A percentile compares a stretch with the other conserved stretches of the same genome.
Evolutionary conservation across 1,140 invertebrate species (phyloP).

Genomic region (Hylyphantes graminicola): DNA sequence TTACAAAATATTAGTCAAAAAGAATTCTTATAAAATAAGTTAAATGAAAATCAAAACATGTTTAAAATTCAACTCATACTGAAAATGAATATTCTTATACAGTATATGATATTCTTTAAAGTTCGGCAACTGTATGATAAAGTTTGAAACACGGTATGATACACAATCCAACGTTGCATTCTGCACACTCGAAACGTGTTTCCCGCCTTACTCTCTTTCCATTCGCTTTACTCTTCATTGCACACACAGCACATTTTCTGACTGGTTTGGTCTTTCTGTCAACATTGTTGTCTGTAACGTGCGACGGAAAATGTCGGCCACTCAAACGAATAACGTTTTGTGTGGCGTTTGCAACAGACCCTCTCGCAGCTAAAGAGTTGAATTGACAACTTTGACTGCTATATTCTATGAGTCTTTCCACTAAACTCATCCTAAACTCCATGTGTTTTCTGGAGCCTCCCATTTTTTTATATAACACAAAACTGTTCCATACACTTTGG

Average conservation of each 20-base stretch:
- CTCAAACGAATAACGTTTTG: not conserved
- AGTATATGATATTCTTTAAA: not conserved
- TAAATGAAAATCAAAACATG: not conserved
- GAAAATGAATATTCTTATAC: too few species aligned
- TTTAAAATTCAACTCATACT: not conserved
- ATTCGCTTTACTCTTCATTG: not conserved
- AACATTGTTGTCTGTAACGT: too few species aligned
- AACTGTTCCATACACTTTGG: slow-evolving; percentile 18
- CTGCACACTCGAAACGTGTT: not conserved
- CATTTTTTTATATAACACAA: slow-evolving; percentile 6
- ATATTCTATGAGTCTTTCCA: not conserved
- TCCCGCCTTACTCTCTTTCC: slow-evolving; percentile 17
- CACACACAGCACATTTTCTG: slow-evolving; percentile 5
- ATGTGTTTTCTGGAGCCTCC: not conserved
- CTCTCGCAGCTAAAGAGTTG: too few species aligned
- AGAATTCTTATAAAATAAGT: not conserved
- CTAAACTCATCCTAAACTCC: not conserved
- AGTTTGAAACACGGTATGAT: not conserved
- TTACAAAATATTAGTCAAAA: too few species aligned
- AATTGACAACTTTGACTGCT: too few species aligned
- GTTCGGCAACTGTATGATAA: not conserved
- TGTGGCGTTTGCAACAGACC: not conserved
- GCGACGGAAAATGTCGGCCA: not conserved
- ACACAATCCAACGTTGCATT: slow-evolving; percentile 9
- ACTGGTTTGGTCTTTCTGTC: too few species aligned